These are phyloP conservation scores for Caracal caracal DNA, from an alignment of 2,113 vertebrate genomes.

Conservation along the genomic window DNA sequence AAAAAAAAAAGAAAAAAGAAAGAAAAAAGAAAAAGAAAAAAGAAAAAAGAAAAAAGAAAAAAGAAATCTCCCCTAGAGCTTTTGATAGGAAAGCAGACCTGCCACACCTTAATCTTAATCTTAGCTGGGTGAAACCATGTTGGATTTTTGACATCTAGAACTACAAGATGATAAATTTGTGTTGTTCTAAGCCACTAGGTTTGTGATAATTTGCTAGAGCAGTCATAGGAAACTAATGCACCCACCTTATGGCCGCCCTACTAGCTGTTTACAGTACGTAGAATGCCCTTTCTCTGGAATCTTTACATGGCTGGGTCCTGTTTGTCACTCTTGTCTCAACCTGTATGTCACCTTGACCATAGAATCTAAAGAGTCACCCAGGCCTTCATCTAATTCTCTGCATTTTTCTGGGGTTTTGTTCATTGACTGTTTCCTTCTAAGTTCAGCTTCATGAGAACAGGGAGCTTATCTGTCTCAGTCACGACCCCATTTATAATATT, in stretches of 20 bases:
- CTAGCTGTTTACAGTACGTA: not conserved
- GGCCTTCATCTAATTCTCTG: not conserved
- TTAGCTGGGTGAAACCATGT: not conserved
- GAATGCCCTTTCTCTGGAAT: not conserved
- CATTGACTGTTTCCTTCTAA: not conserved
- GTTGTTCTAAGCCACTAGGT: not conserved
- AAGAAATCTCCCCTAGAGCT: not conserved
- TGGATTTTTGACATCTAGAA: not conserved
- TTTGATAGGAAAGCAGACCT: not conserved
- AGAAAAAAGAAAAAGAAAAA: no score
- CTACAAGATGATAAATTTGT: not conserved
- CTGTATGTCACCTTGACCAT: not conserved
- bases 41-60: accelerated
- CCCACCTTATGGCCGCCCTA: not conserved
- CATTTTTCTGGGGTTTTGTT: not conserved
- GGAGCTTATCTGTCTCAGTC: not conserved
- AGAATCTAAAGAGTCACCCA: not conserved
- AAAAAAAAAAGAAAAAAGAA: not conserved
- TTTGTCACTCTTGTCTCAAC: not conserved
- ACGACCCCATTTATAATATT: not conserved
- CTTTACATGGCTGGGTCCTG: not conserved
- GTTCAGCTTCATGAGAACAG: not conserved
- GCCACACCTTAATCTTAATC: not conserved
- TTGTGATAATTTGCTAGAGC: not conserved
- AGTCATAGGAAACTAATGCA: not conserved